Conservation (phyloP, 2,113 vertebrate species). For the Felis catus region DNA sequence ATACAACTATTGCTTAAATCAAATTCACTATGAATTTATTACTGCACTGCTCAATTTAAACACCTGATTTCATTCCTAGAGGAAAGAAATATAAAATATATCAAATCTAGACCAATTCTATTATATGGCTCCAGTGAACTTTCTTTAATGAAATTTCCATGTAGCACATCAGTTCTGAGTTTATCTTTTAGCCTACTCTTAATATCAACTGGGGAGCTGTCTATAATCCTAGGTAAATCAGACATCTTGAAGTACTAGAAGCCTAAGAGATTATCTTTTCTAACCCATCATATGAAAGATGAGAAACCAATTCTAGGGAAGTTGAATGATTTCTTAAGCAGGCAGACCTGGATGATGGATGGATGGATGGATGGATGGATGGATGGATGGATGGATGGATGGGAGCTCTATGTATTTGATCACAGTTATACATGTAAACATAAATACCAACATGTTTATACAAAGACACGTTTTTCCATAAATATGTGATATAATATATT, state of each 20-base stretch:
- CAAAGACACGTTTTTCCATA: neutral
- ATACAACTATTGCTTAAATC: conserved; percentile 3
- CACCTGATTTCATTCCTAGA: conserved; percentile 5
- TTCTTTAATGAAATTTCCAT: conserved; percentile 52
- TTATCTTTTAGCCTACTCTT: conserved; percentile 11
- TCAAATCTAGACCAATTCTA: conserved; percentile 23
- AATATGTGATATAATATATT: neutral
- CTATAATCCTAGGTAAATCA: neutral
- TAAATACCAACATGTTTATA: neutral
- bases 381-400: neutral
- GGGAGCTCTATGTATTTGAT: neutral
- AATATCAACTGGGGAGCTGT: neutral
- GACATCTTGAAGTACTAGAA: neutral
- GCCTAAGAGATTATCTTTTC: neutral
- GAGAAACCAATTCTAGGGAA: neutral
- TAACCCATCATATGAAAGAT: neutral
- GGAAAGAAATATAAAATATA: conserved; percentile 4
- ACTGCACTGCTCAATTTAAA: conserved; percentile 5
- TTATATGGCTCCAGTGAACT: conserved; percentile 5
- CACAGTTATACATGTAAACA: neutral
- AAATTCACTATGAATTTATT: conserved; percentile 13
- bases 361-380: too few species aligned
- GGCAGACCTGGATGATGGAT: neutral
- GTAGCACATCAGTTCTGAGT: neutral
- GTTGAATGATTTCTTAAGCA: neutral